Evolutionary conservation across 2,797 vertebrate genomes (phyloP).

Genomic region (Diplodus sargus): DNA sequence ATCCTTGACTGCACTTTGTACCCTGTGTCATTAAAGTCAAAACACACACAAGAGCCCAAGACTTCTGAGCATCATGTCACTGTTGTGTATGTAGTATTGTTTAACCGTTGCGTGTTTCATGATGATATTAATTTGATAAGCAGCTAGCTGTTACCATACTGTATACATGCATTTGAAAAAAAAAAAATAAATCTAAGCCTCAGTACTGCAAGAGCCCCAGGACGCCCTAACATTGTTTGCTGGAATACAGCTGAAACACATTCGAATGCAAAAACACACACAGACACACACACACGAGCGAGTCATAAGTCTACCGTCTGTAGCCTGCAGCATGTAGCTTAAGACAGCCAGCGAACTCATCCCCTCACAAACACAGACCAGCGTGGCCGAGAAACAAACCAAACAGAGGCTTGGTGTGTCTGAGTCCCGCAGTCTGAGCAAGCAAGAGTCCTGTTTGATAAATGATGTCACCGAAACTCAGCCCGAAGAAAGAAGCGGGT

Average conservation of each 20-base stretch:
- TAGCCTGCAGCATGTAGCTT: constrained; percentile 30
- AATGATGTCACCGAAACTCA: constrained; percentile 78
- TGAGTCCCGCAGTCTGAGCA: constrained; percentile 55
- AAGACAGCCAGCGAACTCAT: constrained; percentile 52
- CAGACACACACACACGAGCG: neutral
- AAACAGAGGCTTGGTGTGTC: constrained; percentile 61
- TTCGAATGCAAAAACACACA: constrained; percentile 9
- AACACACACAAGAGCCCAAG: neutral
- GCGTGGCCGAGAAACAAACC: constrained; percentile 35
- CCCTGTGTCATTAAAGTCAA: neutral
- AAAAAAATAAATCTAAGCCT: neutral
- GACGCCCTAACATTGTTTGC: neutral
- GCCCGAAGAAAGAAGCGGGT: constrained; percentile 56
- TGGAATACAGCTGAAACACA: constrained; percentile 14
- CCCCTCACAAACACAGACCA: constrained; percentile 54
- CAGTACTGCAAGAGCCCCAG: neutral
- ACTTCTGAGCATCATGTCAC: neutral
- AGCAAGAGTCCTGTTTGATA: constrained; percentile 70
- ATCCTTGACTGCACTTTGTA: neutral
- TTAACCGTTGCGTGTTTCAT: neutral
- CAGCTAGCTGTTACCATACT: too few relatives aligned
- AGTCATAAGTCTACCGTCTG: constrained; percentile 34
- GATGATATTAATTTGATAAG: neutral
- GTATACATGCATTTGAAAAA: neutral
- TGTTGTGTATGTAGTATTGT: neutral